These are phyloP conservation scores for Ennomos fuscantarius DNA, from an alignment of 2,888 invertebrate genomes.

Conservation along the genomic window DNA sequence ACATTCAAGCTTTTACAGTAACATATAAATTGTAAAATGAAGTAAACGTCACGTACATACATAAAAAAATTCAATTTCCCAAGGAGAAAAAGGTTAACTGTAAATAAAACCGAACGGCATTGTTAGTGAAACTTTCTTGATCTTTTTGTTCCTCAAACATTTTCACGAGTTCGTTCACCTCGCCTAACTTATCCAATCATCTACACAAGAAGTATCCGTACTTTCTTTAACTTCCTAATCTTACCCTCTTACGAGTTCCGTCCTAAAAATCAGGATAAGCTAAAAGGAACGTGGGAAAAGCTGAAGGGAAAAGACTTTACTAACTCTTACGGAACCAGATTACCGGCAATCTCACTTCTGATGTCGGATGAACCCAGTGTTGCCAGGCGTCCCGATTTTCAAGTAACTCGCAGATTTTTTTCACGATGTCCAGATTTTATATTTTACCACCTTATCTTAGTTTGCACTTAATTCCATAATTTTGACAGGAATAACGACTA, in stretches of 20 bases:
- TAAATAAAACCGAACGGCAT: background rate
- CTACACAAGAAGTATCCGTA: constrained; percentile 12
- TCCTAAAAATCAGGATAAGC: constrained; percentile 13
- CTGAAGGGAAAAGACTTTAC: background rate
- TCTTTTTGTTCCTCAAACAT: background rate
- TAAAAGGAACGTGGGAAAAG: constrained; percentile 15
- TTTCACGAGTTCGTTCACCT: constrained; percentile 18
- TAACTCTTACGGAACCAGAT: constrained; percentile 14
- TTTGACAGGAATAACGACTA: too few relatives aligned
- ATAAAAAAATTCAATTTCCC: too few relatives aligned
- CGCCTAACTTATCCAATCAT: constrained; percentile 19
- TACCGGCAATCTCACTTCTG: constrained; percentile 18
- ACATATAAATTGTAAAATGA: too few relatives aligned
- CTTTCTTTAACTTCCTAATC: constrained; percentile 15
- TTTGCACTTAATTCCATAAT: too few relatives aligned
- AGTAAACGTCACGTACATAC: too few relatives aligned
- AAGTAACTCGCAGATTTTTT: too few relatives aligned
- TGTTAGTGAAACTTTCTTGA: background rate
- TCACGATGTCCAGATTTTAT: too few relatives aligned
- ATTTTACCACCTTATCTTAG: too few relatives aligned
- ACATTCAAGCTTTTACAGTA: too few relatives aligned
- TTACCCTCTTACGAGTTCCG: constrained; percentile 13
- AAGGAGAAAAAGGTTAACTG: background rate
- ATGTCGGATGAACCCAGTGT: background rate
- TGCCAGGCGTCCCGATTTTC: too few relatives aligned